A percentile compares a stretch with the other conserved stretches of the same genome.
Evolutionary conservation across 2,113 vertebrate species (phyloP).

Genomic region (Alethe diademata): DNA sequence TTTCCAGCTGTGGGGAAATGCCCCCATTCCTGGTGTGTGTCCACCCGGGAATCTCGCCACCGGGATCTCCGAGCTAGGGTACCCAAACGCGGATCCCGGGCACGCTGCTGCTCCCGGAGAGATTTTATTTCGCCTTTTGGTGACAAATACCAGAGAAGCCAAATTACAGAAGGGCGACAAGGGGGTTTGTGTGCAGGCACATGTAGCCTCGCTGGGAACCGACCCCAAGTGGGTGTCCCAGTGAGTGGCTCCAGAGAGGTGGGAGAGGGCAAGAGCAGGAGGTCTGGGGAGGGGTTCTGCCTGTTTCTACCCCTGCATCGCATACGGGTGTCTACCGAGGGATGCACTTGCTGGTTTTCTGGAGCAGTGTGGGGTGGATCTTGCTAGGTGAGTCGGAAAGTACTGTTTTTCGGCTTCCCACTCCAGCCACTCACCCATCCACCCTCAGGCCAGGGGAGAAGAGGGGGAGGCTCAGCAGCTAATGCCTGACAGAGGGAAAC

Average conservation of each 20-base stretch:
- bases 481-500: not conserved
- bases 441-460: not conserved
- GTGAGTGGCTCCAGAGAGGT: not conserved
- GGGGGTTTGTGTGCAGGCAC: not conserved
- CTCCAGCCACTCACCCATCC: not conserved
- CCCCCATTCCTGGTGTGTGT: not conserved
- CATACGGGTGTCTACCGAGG: not conserved
- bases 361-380: not conserved
- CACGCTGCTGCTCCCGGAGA: not conserved
- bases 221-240: not conserved
- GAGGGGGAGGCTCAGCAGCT: not conserved
- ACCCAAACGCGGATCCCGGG: not conserved
- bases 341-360: not conserved
- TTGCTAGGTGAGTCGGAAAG: not conserved
- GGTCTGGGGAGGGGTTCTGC: not conserved
- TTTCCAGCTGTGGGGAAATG: not conserved
- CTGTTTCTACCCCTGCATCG: not conserved
- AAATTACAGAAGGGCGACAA: not conserved
- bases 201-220: not conserved
- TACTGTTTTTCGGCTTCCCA: not conserved
- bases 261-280: not conserved
- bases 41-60: not conserved
- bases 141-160: not conserved
- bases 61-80: not conserved
- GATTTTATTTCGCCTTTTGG: not conserved